Conservation (phyloP, 2,797 vertebrate species). For the Anas acuta region DNA sequence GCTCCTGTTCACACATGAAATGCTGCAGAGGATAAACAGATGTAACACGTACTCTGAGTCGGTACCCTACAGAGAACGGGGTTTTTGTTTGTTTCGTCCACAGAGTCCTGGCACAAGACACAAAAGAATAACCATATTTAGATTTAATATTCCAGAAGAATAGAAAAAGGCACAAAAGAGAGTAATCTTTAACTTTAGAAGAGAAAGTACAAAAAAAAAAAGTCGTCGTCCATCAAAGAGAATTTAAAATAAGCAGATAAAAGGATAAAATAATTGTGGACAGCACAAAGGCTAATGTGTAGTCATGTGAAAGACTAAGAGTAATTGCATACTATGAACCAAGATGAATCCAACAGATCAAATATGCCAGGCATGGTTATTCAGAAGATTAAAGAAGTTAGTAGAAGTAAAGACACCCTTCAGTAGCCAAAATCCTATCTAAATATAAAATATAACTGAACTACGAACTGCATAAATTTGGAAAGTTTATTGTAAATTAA, state of each 20-base stretch:
- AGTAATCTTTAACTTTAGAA: background rate
- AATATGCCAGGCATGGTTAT: background rate
- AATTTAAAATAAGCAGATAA: background rate
- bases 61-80: background rate
- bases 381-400: background rate
- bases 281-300: background rate
- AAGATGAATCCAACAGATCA: background rate
- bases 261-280: constrained; percentile 7
- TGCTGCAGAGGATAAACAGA: background rate
- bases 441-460: background rate
- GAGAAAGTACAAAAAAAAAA: background rate
- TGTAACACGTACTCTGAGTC: background rate
- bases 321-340: background rate
- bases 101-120: background rate
- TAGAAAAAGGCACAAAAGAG: background rate
- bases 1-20: background rate
- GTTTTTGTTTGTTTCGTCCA: background rate
- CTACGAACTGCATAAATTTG: background rate
- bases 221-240: background rate
- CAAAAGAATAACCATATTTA: background rate
- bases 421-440: background rate
- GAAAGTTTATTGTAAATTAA: background rate
- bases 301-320: background rate
- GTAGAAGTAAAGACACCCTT: background rate
- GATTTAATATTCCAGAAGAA: background rate